Evolutionary conservation across 1,140 invertebrate species (phyloP), one percentile per base, ranked within the genome.

Genomic region (Halesus radiatus): DNA sequence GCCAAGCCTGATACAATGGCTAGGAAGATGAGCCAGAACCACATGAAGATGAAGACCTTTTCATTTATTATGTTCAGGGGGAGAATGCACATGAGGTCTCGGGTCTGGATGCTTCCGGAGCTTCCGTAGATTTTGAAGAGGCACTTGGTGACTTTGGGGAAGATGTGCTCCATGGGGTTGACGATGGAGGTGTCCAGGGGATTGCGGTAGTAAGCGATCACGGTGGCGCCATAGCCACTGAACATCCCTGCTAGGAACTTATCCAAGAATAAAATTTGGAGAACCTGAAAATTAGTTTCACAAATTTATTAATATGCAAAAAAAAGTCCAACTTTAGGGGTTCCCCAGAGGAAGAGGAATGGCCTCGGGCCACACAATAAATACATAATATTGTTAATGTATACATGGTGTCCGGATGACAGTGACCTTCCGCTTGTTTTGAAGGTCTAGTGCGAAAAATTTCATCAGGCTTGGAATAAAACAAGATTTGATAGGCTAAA

Each of bases 81-180:
- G 62, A 96, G 86, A 6, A 96, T 90, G 83, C 95, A 96, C 0
- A 96, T 87, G 10, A 91, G 90, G 82, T 96, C 95, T 78, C 90
- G 89, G 0, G 88, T 85, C 84, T 93, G 90, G 18, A 91, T 85
- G 0, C 88, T 87, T 6, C 94, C 94, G 13, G 91, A 93, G 83
- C 89, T 89, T 80, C 92, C 94, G 85, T 87, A 95, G 79, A 88
- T 92, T 73, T 92, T 87, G 62, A 95, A 92, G 68, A 91, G 91
- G 85, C 95, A 97, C 87, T 96, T 96, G n/a, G 95, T 93, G n/a
- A 95, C 88, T 85, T 95, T 94, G 1, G 94, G 95, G 84, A 94
- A 97, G 79, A 91, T 88, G 80, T 84, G 85, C 81, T 89, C 90
- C 92, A 91, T 94, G 3, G 92, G 91, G 84, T 87, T 88, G 80